Base-by-base conservation (phyloP, 2,888 invertebrate species). In the Cecidostiba fungosa region DNA sequence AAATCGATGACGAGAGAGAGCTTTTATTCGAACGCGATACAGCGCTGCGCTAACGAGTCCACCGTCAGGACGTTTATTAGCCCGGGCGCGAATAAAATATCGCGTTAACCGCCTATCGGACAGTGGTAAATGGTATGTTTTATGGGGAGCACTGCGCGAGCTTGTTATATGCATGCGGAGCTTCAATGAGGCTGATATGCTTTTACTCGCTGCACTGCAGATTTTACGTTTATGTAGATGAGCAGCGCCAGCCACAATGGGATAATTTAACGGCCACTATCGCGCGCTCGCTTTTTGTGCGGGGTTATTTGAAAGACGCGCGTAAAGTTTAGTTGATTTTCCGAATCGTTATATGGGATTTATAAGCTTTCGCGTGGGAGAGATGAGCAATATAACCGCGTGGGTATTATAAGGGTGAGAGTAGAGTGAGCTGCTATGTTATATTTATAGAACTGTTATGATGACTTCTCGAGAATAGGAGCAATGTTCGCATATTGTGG, bases 161-260 rank as follows among this genome's bases (percentile, higher is more conserved):
- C 72, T 82, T 73, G 82, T 73, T 81, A 73, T 43, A 43, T 12
- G 43, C 81, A 19, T 36, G 59, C 19, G 54, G 19, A 8, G 50
- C 50, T 78, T 77, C 78, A 85, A 85, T 82, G 82, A 85, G 82
- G 23, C 73, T 72, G 85, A 81, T 72, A 78, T 69, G 73, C 50
- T 82, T 66, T 73, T 50, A 26, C 62, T 62, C 54, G 39, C 32
- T 62, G 81, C 59, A 8, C 23, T n/a, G 19, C 14, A 77, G 59
- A 74, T 72, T 82, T 82, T 78, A 74, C 32, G 82, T 14, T 69
- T 54, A 50, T 39, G 80, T 19, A 23, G 69, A 80, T 54, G 78
- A 74, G 73, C 54, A 59, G n/a, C 6, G 50, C 54, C 23, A 74
- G 54, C 26, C 66, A 50, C 78, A 84, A 78, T 72, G 29, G 47